Base-by-base conservation (phyloP, 2,888 invertebrate species). In the Ashinkailepas kermadecensis region DNA sequence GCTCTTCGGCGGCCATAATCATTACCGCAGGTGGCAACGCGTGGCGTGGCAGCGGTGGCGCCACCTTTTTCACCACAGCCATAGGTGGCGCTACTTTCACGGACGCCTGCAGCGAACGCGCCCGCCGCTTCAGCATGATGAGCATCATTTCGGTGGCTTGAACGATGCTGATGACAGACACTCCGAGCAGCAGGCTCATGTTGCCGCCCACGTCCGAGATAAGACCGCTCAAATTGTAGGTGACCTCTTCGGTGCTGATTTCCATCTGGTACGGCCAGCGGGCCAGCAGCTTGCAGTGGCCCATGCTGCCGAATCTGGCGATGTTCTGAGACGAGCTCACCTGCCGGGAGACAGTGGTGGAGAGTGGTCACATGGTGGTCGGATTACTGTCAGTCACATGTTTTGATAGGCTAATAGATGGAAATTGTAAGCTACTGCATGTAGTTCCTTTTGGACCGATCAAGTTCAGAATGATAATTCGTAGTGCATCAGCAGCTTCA, bases 121-220 rank as follows among this genome's bases (percentile, higher is more conserved):
- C 13, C 18, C 74, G 54, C 39, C 2, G 18, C 9, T 54, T 39
- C 54, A 74, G 6, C 74, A 54, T 18, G 8, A 2, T 6, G 54
- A 74, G 74, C 39, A 74, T 0, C 74, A 18, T 54, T 54, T 74
- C 74, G 7, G 18, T 54, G 39, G 6, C 2, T 18, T 74, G 74
- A 6, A 54, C 74, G 15, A 74, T 54, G 74, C 74, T 74, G 74
- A 74, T 74, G 39, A 74, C 74, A 54, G 74, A 74, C 18, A 74
- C 54, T 54, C 74, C 74, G 39, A 74, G 54, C 74, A 74, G 74
- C 39, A 74, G 74, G 74, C 74, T 74, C 74, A 74, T 74, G 74
- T 74, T 74, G 74, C 74, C 74, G 74, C 74, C 74, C 18, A 74
- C 74, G 74, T 74, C 74, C 18, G 74, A 74, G 18, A 74, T 74